phyloP scores from a whole-genome alignment of 1,140 invertebrate genomes.

The Macrocentrus cingulum region DNA sequence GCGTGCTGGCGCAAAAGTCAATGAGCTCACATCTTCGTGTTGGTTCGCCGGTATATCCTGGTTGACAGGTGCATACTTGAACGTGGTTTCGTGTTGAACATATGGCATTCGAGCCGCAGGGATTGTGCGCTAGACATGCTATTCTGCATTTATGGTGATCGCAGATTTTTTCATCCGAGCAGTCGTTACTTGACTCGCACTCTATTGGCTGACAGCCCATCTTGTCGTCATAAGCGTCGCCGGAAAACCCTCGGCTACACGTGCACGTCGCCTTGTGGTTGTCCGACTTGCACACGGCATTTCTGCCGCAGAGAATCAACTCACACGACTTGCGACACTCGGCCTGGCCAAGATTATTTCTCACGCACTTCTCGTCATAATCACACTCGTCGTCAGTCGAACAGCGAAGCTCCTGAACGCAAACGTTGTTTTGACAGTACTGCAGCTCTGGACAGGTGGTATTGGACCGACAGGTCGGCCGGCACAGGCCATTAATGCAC shows the following conservation, averaged over 20 bases:
- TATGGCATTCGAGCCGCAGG: slow-evolving; percentile 80
- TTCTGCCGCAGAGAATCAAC: slow-evolving; percentile 75
- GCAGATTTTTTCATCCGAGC: slow-evolving; percentile 80
- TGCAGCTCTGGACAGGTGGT: slow-evolving; percentile 78
- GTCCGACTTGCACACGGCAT: slow-evolving; percentile 73
- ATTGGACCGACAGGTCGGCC: slow-evolving; percentile 76
- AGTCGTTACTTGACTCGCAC: slow-evolving; percentile 71
- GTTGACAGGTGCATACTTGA: slow-evolving; percentile 77
- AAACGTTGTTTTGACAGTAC: slow-evolving; percentile 80
- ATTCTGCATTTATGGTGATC: slow-evolving; percentile 79
- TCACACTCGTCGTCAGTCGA: slow-evolving; percentile 70
- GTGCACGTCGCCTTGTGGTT: slow-evolving; percentile 73
- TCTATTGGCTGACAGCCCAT: slow-evolving; percentile 77
- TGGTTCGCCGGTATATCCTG: slow-evolving; percentile 81
- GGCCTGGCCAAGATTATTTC: slow-evolving; percentile 69
- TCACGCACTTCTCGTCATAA: slow-evolving; percentile 67
- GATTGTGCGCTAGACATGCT: slow-evolving; percentile 76
- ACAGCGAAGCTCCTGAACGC: slow-evolving; percentile 78
- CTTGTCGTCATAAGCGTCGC: slow-evolving; percentile 72
- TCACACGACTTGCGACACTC: slow-evolving; percentile 74
- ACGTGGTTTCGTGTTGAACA: slow-evolving; percentile 79
- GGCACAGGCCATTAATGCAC: slow-evolving; percentile 77
- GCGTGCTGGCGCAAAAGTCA: slow-evolving; percentile 76
- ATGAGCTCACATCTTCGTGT: slow-evolving; percentile 70
- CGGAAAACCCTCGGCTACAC: slow-evolving; percentile 77